Conservation (phyloP, 2,797 vertebrate species). For the Xiphophorus birchmanni region DNA sequence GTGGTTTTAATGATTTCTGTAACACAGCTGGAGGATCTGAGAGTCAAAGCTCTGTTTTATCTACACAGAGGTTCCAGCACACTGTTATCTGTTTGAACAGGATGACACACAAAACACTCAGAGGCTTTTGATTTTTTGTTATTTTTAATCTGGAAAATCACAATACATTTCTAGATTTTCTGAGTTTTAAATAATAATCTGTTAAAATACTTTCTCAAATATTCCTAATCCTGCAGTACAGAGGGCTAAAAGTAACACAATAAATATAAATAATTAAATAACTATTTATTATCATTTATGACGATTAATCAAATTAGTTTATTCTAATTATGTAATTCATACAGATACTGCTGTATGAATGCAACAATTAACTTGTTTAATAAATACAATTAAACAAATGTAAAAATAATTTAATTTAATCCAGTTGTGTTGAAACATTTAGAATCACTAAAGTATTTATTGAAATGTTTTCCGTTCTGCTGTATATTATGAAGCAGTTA, state of each 20-base stretch:
- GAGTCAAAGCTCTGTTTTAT: background rate
- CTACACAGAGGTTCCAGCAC: background rate
- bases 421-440: background rate
- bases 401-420: background rate
- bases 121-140: background rate
- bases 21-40: conserved; percentile 24
- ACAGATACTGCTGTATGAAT: background rate
- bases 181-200: background rate
- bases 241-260: background rate
- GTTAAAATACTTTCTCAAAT: background rate
- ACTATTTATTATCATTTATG: background rate
- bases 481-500: background rate
- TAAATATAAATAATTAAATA: background rate
- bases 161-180: background rate
- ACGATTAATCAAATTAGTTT: background rate
- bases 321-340: background rate
- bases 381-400: background rate
- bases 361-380: background rate
- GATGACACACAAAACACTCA: background rate
- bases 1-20: conserved; percentile 61
- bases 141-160: background rate
- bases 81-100: background rate
- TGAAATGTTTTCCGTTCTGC: background rate
- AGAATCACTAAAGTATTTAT: background rate
- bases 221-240: background rate